Base-by-base conservation (phyloP, 2,113 vertebrate species). In the Eublepharis macularius region DNA sequence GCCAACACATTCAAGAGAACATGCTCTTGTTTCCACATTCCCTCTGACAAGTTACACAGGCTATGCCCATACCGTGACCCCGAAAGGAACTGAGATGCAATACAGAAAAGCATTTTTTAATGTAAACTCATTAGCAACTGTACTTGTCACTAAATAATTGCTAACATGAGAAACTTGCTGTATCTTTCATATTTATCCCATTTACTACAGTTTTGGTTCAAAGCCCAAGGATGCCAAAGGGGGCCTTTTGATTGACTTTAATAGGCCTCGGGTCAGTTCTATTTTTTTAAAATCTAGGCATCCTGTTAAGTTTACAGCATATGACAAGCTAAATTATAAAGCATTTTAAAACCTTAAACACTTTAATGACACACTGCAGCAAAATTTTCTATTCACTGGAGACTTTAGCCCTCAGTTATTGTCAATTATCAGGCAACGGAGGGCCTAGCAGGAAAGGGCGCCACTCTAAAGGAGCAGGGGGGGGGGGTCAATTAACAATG, bases 181-280 rank as follows among this genome's bases (percentile, higher is more conserved):
- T 82, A 91, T 51, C 54, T 12, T 77, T 91, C 84, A 85, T 10
- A 74, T 39, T 85, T 94, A 87, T 77, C 87, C 89, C 32, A 92
- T 76, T 72, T 88, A 82, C n/a, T 73, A 45, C 16, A 5, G 70
- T 70, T 70, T 86, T 86, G 49, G 85, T 87, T 91, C 60, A 88
- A 89, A 86, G 78, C 41, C 66, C 84, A 91, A 24, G 34, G 85
- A 93, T 86, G 90, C 51, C 83, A 92, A 92, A 72, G 5, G 1
- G 81, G 87, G 41, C 17, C 45, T 51, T 88, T 77, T 89, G 72
- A 65, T 81, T 85, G 49, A 91, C 79, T 93, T 83, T 66, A 82
- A 54, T 0, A 0, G 68, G 80, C 75, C 88, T 10, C 84, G 68
- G 82, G 88, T 90, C 0, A 0, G 45, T 0, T 2, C 45, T 82